Conservation (phyloP, 2,113 vertebrate species). For the Hystrix brachyura region DNA sequence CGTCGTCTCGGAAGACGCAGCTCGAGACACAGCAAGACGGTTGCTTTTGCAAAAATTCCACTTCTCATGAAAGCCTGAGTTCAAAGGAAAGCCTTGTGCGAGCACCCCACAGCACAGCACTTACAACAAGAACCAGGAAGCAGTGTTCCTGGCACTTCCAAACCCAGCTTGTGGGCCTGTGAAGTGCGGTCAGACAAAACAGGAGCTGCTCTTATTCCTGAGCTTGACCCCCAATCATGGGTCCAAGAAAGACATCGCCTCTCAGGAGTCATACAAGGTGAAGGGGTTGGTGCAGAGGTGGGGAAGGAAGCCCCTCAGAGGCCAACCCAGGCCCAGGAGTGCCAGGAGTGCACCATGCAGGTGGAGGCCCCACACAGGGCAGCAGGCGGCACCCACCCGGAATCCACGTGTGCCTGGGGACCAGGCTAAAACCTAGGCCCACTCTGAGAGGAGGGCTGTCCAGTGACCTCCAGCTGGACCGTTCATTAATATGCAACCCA, state of each 20-base stretch:
- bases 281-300: accelerated
- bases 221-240: background rate
- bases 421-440: background rate
- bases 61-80: background rate
- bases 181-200: background rate
- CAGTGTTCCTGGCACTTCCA: too few species aligned
- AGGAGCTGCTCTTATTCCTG: background rate
- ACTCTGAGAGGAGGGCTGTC: background rate
- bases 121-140: background rate
- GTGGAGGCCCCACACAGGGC: too few species aligned
- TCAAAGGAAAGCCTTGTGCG: background rate
- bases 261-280: background rate
- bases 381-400: accelerated
- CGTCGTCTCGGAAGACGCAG: background rate
- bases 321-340: too few species aligned
- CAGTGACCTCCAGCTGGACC: background rate
- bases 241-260: background rate
- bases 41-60: background rate
- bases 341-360: background rate
- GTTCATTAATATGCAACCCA: background rate
- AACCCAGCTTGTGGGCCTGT: background rate
- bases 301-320: background rate
- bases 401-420: accelerated
- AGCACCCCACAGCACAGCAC: background rate
- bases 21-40: background rate